Evolutionary conservation across 2,797 vertebrate species (phyloP), one percentile per base, ranked within the genome.

Genomic region (Onychomys torridus): DNA sequence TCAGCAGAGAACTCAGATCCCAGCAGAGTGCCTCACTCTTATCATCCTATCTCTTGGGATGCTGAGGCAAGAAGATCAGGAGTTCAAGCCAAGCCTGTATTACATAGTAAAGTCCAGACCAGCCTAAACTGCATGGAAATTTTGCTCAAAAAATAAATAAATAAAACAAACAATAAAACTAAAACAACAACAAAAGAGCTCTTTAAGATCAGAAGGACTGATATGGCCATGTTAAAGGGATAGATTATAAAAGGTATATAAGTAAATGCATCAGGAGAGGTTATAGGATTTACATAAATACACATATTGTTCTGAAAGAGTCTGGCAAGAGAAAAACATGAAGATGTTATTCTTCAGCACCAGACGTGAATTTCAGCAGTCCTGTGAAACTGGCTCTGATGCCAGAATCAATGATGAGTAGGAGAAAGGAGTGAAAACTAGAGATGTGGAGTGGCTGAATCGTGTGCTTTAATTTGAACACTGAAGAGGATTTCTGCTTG

Each of bases 361-460:
- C 27, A 19, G n/a, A 5, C 27, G 29, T 37, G 27, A 4, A 0
- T 27, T 76, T 0, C 16, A 57, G 0, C 13, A 52, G 0, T 16
- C 11, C 34, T 14, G 11, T 13, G 49, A 79, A 94, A 8, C 19
- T 49, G 46, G 17, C 25, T 29, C 27, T 76, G 16, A 14, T 61
- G 57, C 7, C 65, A 52, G 8, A 49, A 13, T 40, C 43, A 79
- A 29, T 69, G 10, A 29, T 69, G 10, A 87, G 32, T 57, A 6
- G 2, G 59, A 79, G 13, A 8, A 11, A 37, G 40, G 7, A 79
- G 4, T 29, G 32, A 29, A 71, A 37, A 78, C 65, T 2, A 78
- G 37, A 93, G 14, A 59, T 5, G 13, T 7, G 27, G 55, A 37
- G 21, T 75, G 27, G 29, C 2, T 16, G 16, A 13, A 25, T 79